Base-by-base conservation (phyloP, 2,888 invertebrate genomes). In the Autographa gamma region DNA sequence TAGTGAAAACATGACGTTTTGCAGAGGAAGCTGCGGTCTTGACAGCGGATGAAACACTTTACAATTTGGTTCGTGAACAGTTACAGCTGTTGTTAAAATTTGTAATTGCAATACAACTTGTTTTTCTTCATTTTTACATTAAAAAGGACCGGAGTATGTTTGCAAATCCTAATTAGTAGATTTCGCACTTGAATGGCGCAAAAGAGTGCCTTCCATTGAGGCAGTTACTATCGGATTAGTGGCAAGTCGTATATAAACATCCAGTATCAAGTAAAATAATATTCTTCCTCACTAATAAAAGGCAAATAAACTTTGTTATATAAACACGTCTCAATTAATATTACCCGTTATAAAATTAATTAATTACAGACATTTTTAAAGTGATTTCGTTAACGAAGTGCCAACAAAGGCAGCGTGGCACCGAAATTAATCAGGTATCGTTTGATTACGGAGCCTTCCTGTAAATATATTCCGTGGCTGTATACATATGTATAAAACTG, bases 331-430 rank as follows among this genome's bases (percentile, higher is more conserved):
- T n/a, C 52, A 54, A 14, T 31, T 54, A 52, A 54, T 13, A 32
- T 9, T 7, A 18, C 31, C 16, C 16, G 18, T 8, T 3, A 6
- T 16, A 31, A 9, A 52, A 60, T 74, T 63, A 71, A 74, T 71
- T 66, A 74, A 71, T 63, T 61, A 68, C 66, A 31, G 19, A 19
- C 56, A 63, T 69, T 65, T 71, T 69, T 66, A 68, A 74, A 71
- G 60, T 60, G 34, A 65, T 66, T 61, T 31, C 66, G 58, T 59
- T 65, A 65, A 59, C 41, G 58, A 52, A 60, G 58, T 61, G 62
- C 68, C 65, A 41, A 68, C 64, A 65, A 13, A 65, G 59, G 59
- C 62, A 18, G 63, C 64, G 63, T 13, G 69, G 59, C 43, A 65
- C 32, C 16, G 52, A 70, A 67, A 73, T 70, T 70, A 70, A 76